Base-by-base conservation (phyloP, 2,888 invertebrate genomes). In the Chrysolina haemoptera region DNA sequence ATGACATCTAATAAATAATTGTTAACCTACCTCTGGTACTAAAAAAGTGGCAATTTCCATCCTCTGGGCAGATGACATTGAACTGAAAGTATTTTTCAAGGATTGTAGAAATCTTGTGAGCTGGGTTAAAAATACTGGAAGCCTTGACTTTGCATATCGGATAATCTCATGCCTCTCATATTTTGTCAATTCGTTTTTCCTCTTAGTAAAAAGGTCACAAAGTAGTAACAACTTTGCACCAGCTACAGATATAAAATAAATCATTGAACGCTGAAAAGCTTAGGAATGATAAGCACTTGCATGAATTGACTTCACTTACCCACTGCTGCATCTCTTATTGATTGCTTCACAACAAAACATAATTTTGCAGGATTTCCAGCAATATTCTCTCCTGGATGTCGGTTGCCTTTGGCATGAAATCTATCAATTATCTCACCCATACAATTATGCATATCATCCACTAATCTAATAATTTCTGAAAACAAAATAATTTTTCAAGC, bases 121-220 rank as follows among this genome's bases (percentile, higher is more conserved):
- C 83, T 93, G 93, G 66, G 90, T 90, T 85, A 93, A 89, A 81
- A 93, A 92, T 67, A 92, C 89, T n/a, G 93, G 92, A 74, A 93
- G 88, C 75, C 92, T 89, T 35, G 92, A 91, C 83, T 91, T 91
- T 48, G 92, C 91, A 85, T 92, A 93, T 82, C 91, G 90, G 73
- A 93, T 91, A 27, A 93, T 92, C 86, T 93, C 92, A 82, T 93
- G 90, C 76, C 92, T 89, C 82, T 93, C 93, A 78, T 91, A 90
- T 73, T 90, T 88, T 9, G 91, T 89, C 75, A 93, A 86, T 80
- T 92, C 91, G 50, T 89, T 87, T 83, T 92, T 92, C 79, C 91
- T 89, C 84, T 91, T 91, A 20, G 91, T 90, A 84, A 92, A 93
- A 75, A 93, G 87, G 84, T 93, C 92, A 86, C 92, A 93, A 48